phyloP scores from a whole-genome alignment of 2,113 vertebrate species.

The Psammodynastes pulverulentus region DNA sequence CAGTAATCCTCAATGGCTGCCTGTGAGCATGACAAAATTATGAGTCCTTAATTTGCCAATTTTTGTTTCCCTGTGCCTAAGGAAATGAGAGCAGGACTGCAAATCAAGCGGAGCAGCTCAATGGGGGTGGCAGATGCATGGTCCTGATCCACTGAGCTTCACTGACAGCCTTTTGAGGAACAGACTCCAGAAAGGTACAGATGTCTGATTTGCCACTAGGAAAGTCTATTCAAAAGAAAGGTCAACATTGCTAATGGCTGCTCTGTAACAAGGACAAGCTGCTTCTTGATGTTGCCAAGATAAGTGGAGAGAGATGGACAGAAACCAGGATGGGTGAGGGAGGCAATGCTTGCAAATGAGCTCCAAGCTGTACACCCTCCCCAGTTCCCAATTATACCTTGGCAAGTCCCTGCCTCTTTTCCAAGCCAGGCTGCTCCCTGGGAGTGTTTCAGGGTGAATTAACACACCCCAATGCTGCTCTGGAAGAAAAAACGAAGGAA shows the following conservation, averaged over 20 bases:
- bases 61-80: background rate
- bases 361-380: background rate
- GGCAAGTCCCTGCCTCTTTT: background rate
- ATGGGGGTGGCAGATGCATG: background rate
- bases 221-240: conserved; percentile 15
- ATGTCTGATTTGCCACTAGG: fast-evolving
- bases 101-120: background rate
- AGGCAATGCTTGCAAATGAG: background rate
- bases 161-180: background rate
- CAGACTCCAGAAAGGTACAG: background rate
- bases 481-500: background rate
- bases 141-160: background rate
- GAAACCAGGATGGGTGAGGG: background rate
- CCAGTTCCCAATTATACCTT: conserved; percentile 16
- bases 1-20: background rate
- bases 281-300: background rate
- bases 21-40: background rate
- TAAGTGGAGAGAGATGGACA: background rate
- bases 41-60: fast-evolving
- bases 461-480: background rate
- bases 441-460: conserved; percentile 16
- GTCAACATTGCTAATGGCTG: background rate
- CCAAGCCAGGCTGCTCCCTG: background rate
- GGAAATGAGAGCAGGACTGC: conserved; percentile 2
- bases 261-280: background rate